Base-by-base conservation (phyloP, 2,113 vertebrate genomes). In the Scalopus aquaticus region DNA sequence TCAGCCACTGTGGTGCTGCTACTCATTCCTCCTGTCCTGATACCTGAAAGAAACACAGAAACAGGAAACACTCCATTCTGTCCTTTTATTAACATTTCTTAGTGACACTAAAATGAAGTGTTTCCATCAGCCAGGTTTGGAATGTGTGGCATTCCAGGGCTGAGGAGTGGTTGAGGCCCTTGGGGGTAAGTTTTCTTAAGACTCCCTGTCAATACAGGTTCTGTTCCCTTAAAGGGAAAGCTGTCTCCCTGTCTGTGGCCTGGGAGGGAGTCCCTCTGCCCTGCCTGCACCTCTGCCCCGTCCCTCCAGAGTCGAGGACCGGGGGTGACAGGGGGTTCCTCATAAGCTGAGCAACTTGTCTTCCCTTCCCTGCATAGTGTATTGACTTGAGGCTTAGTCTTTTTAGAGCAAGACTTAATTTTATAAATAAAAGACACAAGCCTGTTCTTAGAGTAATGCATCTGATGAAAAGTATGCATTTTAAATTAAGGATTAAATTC, bases 361-460 rank as follows among this genome's bases (percentile, higher is more conserved):
- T 76, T 30, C 22, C 20, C 56, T 51, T 19, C 87, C 46, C 46
- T 44, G 32, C 12, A 0, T 26, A 2, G 4, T 42, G 32, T 37
- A 30, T 11, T 80, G 54, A 67, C 37, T 56, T 72, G 6, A 73
- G 26, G 32, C 64, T 42, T 54, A 42, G 30, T 49, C 69, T 69
- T 94, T 88, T 93, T 17, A 32, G 78, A 73, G 90, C 9, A 49
- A 64, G 32, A 35, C 78, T 58, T 74, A 51, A 37, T 19, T 70
- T 91, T 79, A 69, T 35, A 94, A 73, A 11, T 62, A 72, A 72
- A 72, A 92, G 77, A 77, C 77, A 58, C 67, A 81, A 51, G 42
- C 16, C 19, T 37, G 60, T 58, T 77, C 13, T 56, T 54, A 77
- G 51, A 51, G 37, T 72, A 56, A 32, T 35, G 37, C 46, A 58